Evolutionary conservation across 1,140 invertebrate species (phyloP), one percentile per base, ranked within the genome.

Genomic region (Pogonomyrmex californicus): DNA sequence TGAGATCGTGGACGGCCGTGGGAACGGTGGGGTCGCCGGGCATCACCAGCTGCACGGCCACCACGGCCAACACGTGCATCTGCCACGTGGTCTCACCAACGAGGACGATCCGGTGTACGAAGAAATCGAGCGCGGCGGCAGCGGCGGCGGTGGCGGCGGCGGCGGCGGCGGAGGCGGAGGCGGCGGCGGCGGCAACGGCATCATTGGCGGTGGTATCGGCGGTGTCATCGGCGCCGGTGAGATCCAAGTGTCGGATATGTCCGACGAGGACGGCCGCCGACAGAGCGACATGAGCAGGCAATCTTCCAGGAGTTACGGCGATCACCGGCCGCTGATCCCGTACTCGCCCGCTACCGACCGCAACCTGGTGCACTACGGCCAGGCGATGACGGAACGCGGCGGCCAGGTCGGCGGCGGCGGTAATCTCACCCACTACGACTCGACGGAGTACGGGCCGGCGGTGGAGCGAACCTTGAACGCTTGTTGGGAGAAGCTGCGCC

Each of bases 81-180:
- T 93, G 5, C 89, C 93, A 1, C 88, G 91, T 0, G 92, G 93
- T 6, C 85, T 93, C 10, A 86, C 91, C 4, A 95, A 95, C 76
- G 96, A 97, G 87, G 97, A 97, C 89, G 97, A 98, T 91, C 97
- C 97, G 0, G 97, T 98, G 1, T 98, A 98, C 92, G 98, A 98
- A 93, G 97, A 98, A 91, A 98, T 98, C 63, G 97, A 98, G 90
- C 96, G 97, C 0, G 95, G 95, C 51, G 94, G 94, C 82, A 95
- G 95, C 91, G 90, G 86, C 4, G 83, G 75, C 4, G 65, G 73
- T 0, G 86, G 70, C 4, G 93, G 92, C 17, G 96, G 94, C 82
- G 95, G 95, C 91, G 90, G 86, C 4, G 83, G 75, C 4, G 65
- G 73, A 0, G 86, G 70, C 4, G 93, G 92, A 14, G 96, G 56